Conservation (phyloP, 1,140 invertebrate genomes). For the Portunus trituberculatus region DNA sequence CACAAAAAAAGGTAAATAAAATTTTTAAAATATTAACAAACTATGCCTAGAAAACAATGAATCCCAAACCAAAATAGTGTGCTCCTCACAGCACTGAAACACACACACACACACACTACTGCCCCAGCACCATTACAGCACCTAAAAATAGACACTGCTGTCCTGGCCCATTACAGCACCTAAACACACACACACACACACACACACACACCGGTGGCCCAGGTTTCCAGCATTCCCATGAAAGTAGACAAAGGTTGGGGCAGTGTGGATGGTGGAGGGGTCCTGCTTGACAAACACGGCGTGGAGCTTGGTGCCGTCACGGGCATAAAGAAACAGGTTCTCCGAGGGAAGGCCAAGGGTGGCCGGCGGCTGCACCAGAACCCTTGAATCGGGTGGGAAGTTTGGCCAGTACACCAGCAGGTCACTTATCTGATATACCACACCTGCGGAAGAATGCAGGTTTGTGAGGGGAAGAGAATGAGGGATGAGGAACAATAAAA, state of each 20-base stretch:
- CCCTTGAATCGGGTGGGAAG: constrained; percentile 90
- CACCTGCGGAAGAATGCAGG: constrained; percentile 82
- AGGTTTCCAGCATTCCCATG: constrained; percentile 99
- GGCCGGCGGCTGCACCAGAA: constrained; percentile 91
- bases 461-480: background rate
- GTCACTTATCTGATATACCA: constrained; percentile 93
- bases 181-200: no score
- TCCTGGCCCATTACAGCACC: no score
- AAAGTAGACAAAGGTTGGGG: constrained; percentile 92
- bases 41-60: no score
- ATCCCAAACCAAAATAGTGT: no score
- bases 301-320: constrained; percentile 91
- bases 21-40: no score
- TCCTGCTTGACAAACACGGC: constrained; percentile 92
- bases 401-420: constrained; percentile 93
- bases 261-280: constrained; percentile 84
- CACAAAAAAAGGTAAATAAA: no score
- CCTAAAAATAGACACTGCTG: no score
- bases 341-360: constrained; percentile 92
- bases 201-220: constrained; percentile 87
- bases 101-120: no score
- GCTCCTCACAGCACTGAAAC: no score
- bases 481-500: no score
- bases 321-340: constrained; percentile 88
- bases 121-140: no score